phyloP scores from a whole-genome alignment of 2,888 invertebrate genomes.

The Campoplex capitator region DNA sequence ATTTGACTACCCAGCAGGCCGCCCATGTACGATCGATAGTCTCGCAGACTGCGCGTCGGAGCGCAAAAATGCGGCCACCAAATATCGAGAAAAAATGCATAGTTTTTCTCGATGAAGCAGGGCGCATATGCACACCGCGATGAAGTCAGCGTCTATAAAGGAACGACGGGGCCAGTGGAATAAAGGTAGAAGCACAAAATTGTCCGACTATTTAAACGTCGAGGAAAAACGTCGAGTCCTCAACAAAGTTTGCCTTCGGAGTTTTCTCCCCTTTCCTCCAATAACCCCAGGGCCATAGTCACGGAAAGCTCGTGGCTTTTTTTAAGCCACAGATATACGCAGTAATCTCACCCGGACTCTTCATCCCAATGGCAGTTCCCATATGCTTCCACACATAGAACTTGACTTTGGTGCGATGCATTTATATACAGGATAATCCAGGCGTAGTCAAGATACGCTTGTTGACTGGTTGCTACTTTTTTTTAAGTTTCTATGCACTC shows the following conservation, averaged over 20 bases:
- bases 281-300: constrained; percentile 22
- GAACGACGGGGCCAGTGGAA: constrained; percentile 9
- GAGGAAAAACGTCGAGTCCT: constrained; percentile 36
- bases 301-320: constrained; percentile 33
- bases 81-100: constrained; percentile 70
- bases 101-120: background rate
- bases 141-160: constrained; percentile 1
- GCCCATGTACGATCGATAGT: constrained; percentile 71
- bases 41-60: constrained; percentile 72
- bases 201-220: constrained; percentile 50
- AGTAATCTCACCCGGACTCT: background rate
- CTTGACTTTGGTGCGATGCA: constrained; percentile 10
- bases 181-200: constrained; percentile 38
- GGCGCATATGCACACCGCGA: background rate
- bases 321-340: constrained; percentile 15
- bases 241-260: constrained; percentile 30
- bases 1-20: constrained; percentile 50
- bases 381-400: background rate
- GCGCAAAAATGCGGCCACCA: constrained; percentile 74
- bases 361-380: background rate
- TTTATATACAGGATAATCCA: constrained; percentile 32
- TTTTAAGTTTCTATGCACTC: background rate
- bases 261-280: constrained; percentile 15
- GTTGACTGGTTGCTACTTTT: constrained; percentile 1
- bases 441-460: background rate